Base-by-base conservation (phyloP, 2,797 vertebrate species). In the Pelochelys cantorii region DNA sequence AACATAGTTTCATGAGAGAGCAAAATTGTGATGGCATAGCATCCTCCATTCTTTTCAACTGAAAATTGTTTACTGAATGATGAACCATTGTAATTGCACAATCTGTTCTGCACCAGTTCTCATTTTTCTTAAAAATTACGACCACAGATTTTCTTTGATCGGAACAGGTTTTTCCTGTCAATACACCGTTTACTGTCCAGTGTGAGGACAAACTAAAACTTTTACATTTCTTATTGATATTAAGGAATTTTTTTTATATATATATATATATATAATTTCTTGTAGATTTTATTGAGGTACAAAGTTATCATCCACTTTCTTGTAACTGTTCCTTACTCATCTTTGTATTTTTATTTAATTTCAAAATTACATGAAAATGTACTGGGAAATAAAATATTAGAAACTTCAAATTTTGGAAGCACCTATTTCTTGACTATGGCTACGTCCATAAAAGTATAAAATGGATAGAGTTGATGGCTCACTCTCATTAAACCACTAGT, bases 311-410 rank as follows among this genome's bases (percentile, higher is more conserved):
- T 75, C 84, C 94, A 54, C 90, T 92, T 94, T 88, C 80, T 86
- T 93, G 37, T 96, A 93, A 95, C 80, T 93, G 92, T 89, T 92
- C 34, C 83, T 55, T 94, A 79, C 56, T 94, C 87, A 84, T 92
- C 56, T 88, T 71, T 95, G 95, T 92, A 83, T 75, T 89, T 90
- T 88, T 87, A 37, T 92, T 88, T 94, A 87, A 94, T 80, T 87
- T 89, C 89, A 85, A 52, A 93, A 89, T 85, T 83, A 86, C 86
- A 96, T 93, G 92, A 84, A 96, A 93, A 89, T 96, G 81, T 90
- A 62, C 79, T 95, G 79, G 94, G 92, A 96, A 97, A 97, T 95
- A 97, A 97, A 97, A 27, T 93, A 81, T 42, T 91, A 85, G 85
- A 94, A 96, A 94, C 34, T 62, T 65, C 77, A 82, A 57, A 68